Conservation (phyloP, 2,888 invertebrate species). For the Andrena dorsata region DNA sequence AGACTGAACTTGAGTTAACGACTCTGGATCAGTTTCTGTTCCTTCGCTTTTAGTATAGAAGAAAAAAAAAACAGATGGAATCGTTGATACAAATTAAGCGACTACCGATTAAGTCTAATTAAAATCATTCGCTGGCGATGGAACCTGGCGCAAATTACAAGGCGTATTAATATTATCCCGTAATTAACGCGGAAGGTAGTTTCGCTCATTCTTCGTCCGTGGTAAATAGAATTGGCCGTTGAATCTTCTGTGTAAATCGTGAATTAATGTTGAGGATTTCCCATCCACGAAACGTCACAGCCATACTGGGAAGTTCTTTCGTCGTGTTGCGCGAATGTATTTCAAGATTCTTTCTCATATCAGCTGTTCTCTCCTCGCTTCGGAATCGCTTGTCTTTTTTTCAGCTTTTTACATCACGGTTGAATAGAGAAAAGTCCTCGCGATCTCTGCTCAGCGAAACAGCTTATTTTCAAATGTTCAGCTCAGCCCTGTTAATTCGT, state of each 20-base stretch:
- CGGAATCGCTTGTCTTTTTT: background rate
- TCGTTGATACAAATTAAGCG: conserved; percentile 14
- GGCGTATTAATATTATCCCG: conserved; percentile 15
- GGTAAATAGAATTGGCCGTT: background rate
- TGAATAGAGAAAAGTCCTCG: background rate
- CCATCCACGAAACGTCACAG: conserved; percentile 11
- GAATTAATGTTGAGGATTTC: background rate
- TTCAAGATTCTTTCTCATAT: background rate
- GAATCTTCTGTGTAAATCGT: background rate
- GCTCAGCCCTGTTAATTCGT: conserved; percentile 11
- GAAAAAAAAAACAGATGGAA: conserved; percentile 25
- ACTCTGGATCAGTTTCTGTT: conserved; percentile 38
- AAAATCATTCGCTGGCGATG: conserved; percentile 19
- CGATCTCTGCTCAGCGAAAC: conserved; percentile 5
- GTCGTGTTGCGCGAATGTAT: conserved; percentile 7
- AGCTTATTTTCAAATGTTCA: background rate
- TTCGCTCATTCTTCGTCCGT: background rate
- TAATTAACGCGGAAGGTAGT: conserved; percentile 2
- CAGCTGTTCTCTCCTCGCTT: background rate
- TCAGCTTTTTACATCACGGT: background rate
- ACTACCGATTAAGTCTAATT: conserved; percentile 33
- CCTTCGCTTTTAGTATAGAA: conserved; percentile 13
- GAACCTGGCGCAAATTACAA: conserved; percentile 19
- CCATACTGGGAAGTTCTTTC: conserved; percentile 2
- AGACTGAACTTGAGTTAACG: conserved; percentile 43